Percentiles rank a stretch among this genome's conserved stretches.
phyloP scores from a whole-genome alignment of 35 echinoderm and acorn worm species.

The Lytechinus pictus region DNA sequence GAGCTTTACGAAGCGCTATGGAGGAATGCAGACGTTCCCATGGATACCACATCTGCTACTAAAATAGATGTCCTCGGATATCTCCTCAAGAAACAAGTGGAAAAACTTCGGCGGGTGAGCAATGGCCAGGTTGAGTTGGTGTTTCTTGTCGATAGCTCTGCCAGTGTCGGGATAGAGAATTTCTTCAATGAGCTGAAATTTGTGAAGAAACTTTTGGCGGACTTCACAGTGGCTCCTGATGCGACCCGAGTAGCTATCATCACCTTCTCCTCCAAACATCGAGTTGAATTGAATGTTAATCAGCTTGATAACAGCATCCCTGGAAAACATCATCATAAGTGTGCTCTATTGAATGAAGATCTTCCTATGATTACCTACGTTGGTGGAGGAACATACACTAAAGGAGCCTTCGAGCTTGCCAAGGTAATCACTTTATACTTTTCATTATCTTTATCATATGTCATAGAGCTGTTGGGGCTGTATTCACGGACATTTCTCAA shows the following conservation, averaged over 20 bases:
- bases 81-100: slow-evolving; percentile 80
- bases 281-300: slow-evolving; percentile 77
- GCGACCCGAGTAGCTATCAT: slow-evolving; percentile 78
- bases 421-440: slow-evolving; percentile 48
- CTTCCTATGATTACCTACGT: slow-evolving; percentile 89
- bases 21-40: slow-evolving; percentile 49
- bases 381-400: slow-evolving; percentile 87
- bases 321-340: slow-evolving; percentile 70
- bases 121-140: slow-evolving; percentile 86
- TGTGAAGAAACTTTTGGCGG: slow-evolving; percentile 85
- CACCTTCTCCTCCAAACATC: slow-evolving; percentile 80
- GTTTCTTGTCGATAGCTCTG: slow-evolving; percentile 93
- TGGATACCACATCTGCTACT: slow-evolving; percentile 25
- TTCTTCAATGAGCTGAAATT: slow-evolving; percentile 99
- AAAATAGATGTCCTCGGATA: slow-evolving; percentile 76
- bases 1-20: slow-evolving; percentile 54
- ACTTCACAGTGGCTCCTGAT: slow-evolving; percentile 82
- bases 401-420: slow-evolving; percentile 79
- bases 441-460: too few relatives aligned
- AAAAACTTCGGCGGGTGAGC: slow-evolving; percentile 63
- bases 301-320: slow-evolving; percentile 62
- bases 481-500: too few relatives aligned
- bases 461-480: too few relatives aligned
- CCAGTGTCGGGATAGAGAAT: slow-evolving; percentile 87
- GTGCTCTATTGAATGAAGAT: slow-evolving; percentile 85